Evolutionary conservation across 2,888 invertebrate species (phyloP).

Genomic region (Synergus japonicus): DNA sequence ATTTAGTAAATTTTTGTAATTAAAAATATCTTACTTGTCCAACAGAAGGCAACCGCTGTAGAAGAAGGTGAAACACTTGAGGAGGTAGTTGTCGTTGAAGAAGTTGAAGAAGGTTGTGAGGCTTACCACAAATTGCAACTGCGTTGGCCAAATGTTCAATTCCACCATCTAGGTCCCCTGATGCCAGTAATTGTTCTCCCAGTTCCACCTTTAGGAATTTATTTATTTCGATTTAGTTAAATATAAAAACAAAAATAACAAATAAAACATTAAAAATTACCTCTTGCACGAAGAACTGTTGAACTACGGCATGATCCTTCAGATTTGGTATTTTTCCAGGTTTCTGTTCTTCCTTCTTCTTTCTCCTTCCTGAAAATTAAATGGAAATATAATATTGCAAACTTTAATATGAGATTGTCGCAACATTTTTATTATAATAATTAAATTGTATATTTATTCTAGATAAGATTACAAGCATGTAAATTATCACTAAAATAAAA

Average conservation of each 20-base stretch:
- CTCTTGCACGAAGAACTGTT: slow-evolving; percentile 89
- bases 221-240: not conserved
- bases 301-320: slow-evolving; percentile 95
- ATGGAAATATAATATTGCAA: not conserved
- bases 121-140: slow-evolving; percentile 98
- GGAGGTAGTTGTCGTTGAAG: slow-evolving; percentile 97
- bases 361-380: slow-evolving; percentile 80
- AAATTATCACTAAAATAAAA: not conserved
- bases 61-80: slow-evolving; percentile 93
- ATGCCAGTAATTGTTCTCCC: slow-evolving; percentile 93
- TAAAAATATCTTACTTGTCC: slow-evolving; percentile 76
- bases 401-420: not conserved
- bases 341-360: slow-evolving; percentile 79
- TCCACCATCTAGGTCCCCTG: slow-evolving; percentile 93
- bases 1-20: not conserved
- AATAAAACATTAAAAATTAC: slow-evolving; percentile 60
- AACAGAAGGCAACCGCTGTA: slow-evolving; percentile 88
- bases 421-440: too few species aligned
- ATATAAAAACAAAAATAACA: not conserved
- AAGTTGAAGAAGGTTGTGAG: slow-evolving; percentile 91
- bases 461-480: slow-evolving; percentile 41
- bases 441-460: not conserved
- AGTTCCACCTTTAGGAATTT: slow-evolving; percentile 86
- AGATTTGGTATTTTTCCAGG: slow-evolving; percentile 86
- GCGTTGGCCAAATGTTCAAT: slow-evolving; percentile 98